A percentile compares a stretch with the other conserved stretches of the same genome.
These are phyloP conservation scores for Picus viridis DNA, from an alignment of 2,797 vertebrate species.

Conservation along the genomic window DNA sequence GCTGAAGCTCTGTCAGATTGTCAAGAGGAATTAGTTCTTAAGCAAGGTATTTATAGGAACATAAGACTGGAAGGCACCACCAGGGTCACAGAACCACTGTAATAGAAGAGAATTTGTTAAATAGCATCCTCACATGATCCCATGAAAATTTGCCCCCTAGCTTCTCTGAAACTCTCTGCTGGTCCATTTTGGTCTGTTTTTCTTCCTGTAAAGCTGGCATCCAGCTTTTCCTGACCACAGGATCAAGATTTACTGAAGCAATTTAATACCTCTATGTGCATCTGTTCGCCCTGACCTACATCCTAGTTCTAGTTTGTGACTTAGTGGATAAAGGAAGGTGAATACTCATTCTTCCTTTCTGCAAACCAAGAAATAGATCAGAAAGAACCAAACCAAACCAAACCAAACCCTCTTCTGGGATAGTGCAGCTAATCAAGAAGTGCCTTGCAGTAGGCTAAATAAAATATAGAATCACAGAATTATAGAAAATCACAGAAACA, in stretches of 20 bases:
- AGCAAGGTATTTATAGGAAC: constrained; percentile 64
- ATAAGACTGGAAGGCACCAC: constrained; percentile 50
- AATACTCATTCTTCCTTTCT: not conserved
- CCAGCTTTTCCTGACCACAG: not conserved
- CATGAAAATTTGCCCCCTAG: not conserved
- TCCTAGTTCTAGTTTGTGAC: not conserved
- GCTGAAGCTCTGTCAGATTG: constrained; percentile 36
- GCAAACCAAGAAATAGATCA: not conserved
- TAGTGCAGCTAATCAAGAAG: not conserved
- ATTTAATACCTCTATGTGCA: constrained; percentile 22
- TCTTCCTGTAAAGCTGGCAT: not conserved
- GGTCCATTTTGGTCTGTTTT: not conserved
- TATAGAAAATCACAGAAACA: too few relatives aligned
- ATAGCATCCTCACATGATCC: constrained; percentile 1
- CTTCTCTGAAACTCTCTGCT: constrained; percentile 8
- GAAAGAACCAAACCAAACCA: not conserved
- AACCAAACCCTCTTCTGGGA: not conserved
- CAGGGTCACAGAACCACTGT: constrained; percentile 41
- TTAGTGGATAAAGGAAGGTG: not conserved
- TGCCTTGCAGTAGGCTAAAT: not conserved
- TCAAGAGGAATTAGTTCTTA: constrained; percentile 59
- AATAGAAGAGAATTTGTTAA: constrained; percentile 52
- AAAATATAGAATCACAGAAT: not conserved
- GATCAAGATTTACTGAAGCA: constrained; percentile 35
- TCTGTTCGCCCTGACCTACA: constrained; percentile 13